These are phyloP conservation scores for Sitta carolinensis DNA, from an alignment of 2,797 vertebrate species.

Conservation along the genomic window DNA sequence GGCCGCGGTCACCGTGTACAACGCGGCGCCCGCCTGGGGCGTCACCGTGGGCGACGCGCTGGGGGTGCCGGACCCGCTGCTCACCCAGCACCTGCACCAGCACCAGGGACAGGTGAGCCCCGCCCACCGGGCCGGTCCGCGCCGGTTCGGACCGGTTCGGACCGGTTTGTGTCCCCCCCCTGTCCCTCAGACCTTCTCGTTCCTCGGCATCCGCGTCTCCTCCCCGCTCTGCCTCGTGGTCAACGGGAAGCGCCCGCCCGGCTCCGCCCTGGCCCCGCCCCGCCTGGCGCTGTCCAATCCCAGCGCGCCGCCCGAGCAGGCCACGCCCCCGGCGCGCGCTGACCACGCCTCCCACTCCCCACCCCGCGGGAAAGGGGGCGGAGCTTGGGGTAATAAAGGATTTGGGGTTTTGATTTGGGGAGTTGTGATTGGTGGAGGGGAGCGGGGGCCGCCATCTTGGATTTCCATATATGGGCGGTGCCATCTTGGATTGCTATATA, in stretches of 20 bases:
- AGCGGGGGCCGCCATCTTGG: too few relatives aligned
- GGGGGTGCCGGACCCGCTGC: not conserved
- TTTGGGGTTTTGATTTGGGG: too few relatives aligned
- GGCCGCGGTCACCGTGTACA: not conserved
- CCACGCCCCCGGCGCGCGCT: too few relatives aligned
- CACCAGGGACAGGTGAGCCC: not conserved
- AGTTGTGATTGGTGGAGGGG: too few relatives aligned
- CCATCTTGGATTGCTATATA: too few relatives aligned
- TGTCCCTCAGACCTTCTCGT: not conserved
- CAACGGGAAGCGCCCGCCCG: not conserved
- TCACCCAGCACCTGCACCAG: not conserved
- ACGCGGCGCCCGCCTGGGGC: not conserved
- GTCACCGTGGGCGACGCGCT: not conserved
- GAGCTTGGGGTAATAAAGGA: too few relatives aligned
- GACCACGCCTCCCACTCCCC: too few relatives aligned
- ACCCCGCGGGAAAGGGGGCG: too few relatives aligned
- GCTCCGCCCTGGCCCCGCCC: not conserved
- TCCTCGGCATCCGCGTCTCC: not conserved
- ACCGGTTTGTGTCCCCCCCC: too few relatives aligned
- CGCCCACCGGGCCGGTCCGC: too few relatives aligned
- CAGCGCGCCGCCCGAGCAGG: not conserved
- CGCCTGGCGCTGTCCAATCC: not conserved
- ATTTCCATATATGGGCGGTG: too few relatives aligned
- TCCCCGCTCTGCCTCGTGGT: not conserved
- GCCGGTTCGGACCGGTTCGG: too few relatives aligned